phyloP scores from a whole-genome alignment of 2,113 vertebrate species.

The Ardeotis arabs region DNA sequence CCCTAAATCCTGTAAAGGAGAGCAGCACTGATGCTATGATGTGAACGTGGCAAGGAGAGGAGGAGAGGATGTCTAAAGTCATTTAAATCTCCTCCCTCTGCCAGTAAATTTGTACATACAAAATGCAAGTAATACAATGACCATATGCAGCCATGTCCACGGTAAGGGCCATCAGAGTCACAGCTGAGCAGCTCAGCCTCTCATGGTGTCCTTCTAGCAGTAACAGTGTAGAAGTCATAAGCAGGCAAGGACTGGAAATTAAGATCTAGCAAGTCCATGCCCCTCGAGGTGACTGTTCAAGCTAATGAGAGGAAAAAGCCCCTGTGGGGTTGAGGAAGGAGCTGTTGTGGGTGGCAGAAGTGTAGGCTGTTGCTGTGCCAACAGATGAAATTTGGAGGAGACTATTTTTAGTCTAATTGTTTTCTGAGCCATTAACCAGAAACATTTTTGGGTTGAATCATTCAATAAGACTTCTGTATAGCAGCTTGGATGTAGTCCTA shows the following conservation, averaged over 20 bases:
- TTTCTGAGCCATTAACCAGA: neutral
- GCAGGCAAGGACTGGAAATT: neutral
- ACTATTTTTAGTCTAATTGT: neutral
- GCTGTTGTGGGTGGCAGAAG: neutral
- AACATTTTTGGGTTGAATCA: neutral
- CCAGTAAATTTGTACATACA: neutral
- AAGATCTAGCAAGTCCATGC: neutral
- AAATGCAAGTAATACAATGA: neutral
- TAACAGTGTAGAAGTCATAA: neutral
- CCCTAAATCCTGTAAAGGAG: neutral
- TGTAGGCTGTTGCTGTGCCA: neutral
- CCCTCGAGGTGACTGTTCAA: neutral
- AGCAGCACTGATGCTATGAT: neutral
- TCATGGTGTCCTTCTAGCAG: neutral
- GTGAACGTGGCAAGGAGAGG: neutral
- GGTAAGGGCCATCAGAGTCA: neutral
- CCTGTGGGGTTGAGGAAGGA: neutral
- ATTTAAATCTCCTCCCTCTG: neutral
- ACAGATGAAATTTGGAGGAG: neutral
- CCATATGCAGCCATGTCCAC: neutral
- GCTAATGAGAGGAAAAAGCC: neutral
- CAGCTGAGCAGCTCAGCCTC: neutral
- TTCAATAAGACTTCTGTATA: neutral
- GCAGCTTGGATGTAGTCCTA: neutral
- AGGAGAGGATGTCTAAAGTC: neutral